These are phyloP conservation scores for Pipa parva DNA, from an alignment of 2,113 vertebrate species.

Conservation along the genomic window DNA sequence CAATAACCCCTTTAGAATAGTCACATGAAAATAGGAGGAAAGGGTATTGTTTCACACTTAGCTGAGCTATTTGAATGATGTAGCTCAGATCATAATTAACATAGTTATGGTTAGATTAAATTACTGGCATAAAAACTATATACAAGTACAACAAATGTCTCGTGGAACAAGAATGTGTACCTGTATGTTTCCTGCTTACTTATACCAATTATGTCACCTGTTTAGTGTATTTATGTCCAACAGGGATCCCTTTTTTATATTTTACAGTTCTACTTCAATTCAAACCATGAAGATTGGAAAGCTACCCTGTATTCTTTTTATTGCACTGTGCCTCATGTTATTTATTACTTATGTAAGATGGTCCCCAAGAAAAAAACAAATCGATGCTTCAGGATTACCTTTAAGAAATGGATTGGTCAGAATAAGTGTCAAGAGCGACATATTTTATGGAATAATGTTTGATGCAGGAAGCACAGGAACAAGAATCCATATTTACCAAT, in stretches of 20 bases:
- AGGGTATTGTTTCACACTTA: no score
- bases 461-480: constrained; percentile 94
- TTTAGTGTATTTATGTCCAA: no score
- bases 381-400: constrained; percentile 45
- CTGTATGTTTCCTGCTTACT: no score
- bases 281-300: constrained; percentile 78
- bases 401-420: constrained; percentile 32
- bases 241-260: not conserved
- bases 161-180: not conserved
- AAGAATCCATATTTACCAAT: constrained; percentile 85
- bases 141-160: no score
- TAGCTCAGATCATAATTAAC: no score
- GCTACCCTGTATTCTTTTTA: constrained; percentile 64
- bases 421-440: not conserved
- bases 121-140: no score
- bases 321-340: constrained; percentile 65
- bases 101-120: no score
- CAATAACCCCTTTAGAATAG: no score
- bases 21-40: no score
- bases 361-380: constrained; percentile 55
- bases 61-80: no score
- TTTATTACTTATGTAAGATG: constrained; percentile 78
- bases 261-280: constrained; percentile 42
- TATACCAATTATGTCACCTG: no score
- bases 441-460: constrained; percentile 89